Base-by-base conservation (phyloP, 37 sponge, comb jelly and placozoan species). In the Agelas oroides region DNA sequence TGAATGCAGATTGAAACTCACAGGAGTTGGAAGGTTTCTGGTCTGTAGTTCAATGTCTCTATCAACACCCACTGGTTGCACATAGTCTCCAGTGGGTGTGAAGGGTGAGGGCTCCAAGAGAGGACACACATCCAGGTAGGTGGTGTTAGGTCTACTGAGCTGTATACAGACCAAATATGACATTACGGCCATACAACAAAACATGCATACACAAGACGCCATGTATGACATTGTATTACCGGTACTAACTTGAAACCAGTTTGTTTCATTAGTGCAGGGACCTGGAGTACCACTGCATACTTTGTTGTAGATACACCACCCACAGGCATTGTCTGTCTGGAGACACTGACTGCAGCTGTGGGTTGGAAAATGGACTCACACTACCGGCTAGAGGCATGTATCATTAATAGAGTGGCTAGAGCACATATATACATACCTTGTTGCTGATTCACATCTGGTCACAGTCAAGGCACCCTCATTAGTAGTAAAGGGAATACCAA, bases 281-380 rank as follows among this genome's bases (percentile, higher is more conserved):
- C 27, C 32, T 52, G 82, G 27, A 46, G 57, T 55, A 71, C 75
- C 90, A 84, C 76, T 89, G 80, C 85, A 84, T 28, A 75, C 32
- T 70, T 73, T 73, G 27, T 75, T 74, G 33, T 37, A 63, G 41
- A 56, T 37, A 76, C 83, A 88, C 82, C 83, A 82, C 15, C 78
- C 83, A 88, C 89, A 88, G 12, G 59, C 61, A 73, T 34, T 69
- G 24, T 63, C 63, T 58, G 68, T 88, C 25, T 69, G 36, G 33
- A 82, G 34, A 82, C 83, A 82, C n/a, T 55, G 62, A 58, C 71
- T 73, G 76, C 82, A 88, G 37, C 83, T 82, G 66, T 35, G 21
- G 18, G 46, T 12, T 46, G 46, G 6, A 46, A 8, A 46, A 46
- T 46, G 46, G 46, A 8, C 46, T 12, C 8, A 8, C 46, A 46